These are phyloP conservation scores for Omphaloscelis lunosa DNA, from an alignment of 2,888 invertebrate species.

Conservation along the genomic window DNA sequence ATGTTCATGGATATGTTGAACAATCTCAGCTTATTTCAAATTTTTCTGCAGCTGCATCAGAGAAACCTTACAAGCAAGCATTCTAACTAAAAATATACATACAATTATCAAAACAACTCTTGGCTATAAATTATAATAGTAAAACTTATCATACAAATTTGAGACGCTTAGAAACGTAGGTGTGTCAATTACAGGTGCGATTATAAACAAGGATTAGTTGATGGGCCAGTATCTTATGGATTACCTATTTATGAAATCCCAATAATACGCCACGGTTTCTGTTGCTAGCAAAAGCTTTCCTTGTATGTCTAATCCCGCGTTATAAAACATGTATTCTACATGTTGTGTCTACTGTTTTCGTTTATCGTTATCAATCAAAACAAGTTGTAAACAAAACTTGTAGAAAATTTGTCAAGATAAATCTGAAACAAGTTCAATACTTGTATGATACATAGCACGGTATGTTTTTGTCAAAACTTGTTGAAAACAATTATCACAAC, in stretches of 20 bases:
- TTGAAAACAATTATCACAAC: no score
- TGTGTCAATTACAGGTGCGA: neutral
- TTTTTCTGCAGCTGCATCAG: neutral
- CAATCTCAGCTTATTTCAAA: neutral
- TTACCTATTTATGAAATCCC: neutral
- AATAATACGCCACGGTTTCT: neutral
- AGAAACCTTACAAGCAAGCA: neutral
- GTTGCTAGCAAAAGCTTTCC: neutral
- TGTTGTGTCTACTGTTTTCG: no score
- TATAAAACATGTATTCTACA: no score
- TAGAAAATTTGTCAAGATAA: no score
- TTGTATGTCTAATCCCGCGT: neutral
- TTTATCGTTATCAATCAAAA: no score
- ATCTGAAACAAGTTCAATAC: no score
- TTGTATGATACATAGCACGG: no score
- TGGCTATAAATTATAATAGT: neutral
- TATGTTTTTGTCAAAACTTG: no score
- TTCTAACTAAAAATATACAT: neutral
- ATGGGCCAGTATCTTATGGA: neutral
- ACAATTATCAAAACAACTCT: neutral
- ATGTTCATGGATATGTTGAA: neutral
- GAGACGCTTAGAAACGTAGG: no score
- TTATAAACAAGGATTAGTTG: neutral
- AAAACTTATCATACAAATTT: constrained; percentile 4
- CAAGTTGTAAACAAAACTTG: no score